phyloP scores from a whole-genome alignment of 2,888 invertebrate species.

The Oscheius sp. region DNA sequence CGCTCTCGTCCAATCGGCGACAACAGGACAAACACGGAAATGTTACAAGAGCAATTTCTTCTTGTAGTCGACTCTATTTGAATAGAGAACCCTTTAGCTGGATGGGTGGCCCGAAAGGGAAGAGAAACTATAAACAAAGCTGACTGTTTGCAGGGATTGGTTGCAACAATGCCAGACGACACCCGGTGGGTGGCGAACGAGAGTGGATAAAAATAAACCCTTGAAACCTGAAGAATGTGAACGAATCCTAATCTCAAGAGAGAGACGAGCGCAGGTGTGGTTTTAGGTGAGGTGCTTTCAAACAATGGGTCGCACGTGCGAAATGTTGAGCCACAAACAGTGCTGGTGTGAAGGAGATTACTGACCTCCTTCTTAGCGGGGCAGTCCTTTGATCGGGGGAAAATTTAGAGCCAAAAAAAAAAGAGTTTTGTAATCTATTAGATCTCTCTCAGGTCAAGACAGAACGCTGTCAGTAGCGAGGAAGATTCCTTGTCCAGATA shows the following conservation, averaged over 20 bases:
- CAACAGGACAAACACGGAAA: slow-evolving; percentile 37
- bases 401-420: background rate
- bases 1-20: slow-evolving; percentile 30
- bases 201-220: slow-evolving; percentile 4
- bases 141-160: slow-evolving; percentile 13
- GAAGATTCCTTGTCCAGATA: slow-evolving; percentile 30
- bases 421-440: background rate
- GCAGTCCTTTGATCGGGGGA: background rate
- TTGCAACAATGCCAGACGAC: slow-evolving; percentile 19
- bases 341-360: background rate
- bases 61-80: background rate
- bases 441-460: slow-evolving; percentile 17
- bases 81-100: background rate
- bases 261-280: slow-evolving; percentile 13
- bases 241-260: background rate
- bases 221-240: slow-evolving; percentile 2
- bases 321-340: slow-evolving; percentile 28
- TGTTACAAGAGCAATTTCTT: slow-evolving; percentile 25
- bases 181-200: no score
- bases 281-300: slow-evolving; percentile 22
- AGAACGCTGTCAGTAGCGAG: slow-evolving; percentile 21
- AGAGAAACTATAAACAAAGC: slow-evolving; percentile 18
- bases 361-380: background rate
- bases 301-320: slow-evolving; percentile 33
- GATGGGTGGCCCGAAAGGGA: slow-evolving; percentile 15